These are phyloP conservation scores for Gymnorhina tibicen DNA, from an alignment of 2,113 vertebrate species.

Conservation along the genomic window DNA sequence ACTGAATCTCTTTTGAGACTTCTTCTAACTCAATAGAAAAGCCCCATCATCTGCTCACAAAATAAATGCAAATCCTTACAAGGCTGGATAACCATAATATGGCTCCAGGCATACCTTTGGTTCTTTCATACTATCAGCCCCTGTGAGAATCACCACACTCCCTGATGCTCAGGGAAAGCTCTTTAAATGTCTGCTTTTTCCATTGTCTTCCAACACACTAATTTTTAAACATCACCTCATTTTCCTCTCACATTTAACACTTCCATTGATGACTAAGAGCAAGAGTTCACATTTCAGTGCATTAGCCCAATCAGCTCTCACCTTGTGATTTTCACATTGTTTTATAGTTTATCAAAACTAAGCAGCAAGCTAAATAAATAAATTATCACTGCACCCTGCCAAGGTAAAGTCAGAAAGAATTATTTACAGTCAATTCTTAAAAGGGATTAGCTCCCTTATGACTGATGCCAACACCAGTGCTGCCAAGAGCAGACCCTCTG, in stretches of 20 bases:
- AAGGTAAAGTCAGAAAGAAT: neutral
- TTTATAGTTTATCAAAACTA: neutral
- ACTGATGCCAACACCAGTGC: neutral
- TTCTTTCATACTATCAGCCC: neutral
- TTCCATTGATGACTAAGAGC: neutral
- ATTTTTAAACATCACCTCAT: neutral
- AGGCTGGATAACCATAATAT: constrained; percentile 23
- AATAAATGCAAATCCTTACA: constrained; percentile 54
- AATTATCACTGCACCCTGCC: neutral
- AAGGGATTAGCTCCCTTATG: neutral
- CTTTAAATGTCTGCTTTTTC: neutral
- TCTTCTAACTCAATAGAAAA: neutral
- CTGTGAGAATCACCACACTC: neutral
- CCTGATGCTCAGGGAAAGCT: neutral
- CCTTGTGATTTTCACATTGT: neutral
- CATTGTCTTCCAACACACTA: neutral
- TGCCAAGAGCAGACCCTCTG: neutral
- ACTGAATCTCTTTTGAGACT: constrained; percentile 10
- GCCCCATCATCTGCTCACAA: neutral
- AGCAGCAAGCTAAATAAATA: neutral
- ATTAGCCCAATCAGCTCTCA: neutral
- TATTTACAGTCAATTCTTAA: neutral
- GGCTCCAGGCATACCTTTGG: constrained; percentile 38
- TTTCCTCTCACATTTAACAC: neutral
- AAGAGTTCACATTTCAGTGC: neutral